Base-by-base conservation (phyloP, 2,113 vertebrate genomes). In the Condylura cristata region DNA sequence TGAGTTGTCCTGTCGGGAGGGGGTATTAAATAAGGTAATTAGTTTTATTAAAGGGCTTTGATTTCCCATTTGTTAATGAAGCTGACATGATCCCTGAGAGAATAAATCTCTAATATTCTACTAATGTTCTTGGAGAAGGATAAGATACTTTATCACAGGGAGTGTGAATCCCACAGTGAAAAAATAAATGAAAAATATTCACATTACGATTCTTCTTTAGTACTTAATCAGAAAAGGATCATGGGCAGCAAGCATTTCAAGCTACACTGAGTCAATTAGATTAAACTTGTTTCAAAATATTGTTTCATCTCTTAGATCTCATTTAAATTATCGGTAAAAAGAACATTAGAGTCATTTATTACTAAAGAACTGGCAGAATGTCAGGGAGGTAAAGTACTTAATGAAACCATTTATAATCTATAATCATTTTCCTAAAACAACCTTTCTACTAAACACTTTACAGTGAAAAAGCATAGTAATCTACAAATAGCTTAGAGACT, bases 51-150 rank as follows among this genome's bases (percentile, higher is more conserved):
- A 91, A 86, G 93, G 89, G 83, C 96, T 96, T 90, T 79, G 72
- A 97, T 95, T 97, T 96, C 51, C 96, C 94, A 96, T 89, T 93
- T 94, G 91, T 96, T 96, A 82, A 97, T 98, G 94, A 96, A 96
- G 95, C 96, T 86, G 92, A 93, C 87, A 96, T 74, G 80, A 68
- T 76, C 68, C 58, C 46, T 32, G 71, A 97, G 93, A 97, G 86
- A 37, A 96, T 78, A 96, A 96, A 91, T 89, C 93, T 95, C 95
- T 97, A 97, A 97, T 96, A 93, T 46, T 90, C 93, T 88, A 80
- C 88, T 96, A 97, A 97, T 63, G 83, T 95, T 80, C 85, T 95
- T 93, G 95, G 91, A 94, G 56, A 97, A 91, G 66, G 96, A 70
- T 86, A 91, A 94, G 71, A 91, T 39, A 63, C 79, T 66, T 86